Conservation (phyloP, 1,140 invertebrate genomes). For the Varroa destructor region DNA sequence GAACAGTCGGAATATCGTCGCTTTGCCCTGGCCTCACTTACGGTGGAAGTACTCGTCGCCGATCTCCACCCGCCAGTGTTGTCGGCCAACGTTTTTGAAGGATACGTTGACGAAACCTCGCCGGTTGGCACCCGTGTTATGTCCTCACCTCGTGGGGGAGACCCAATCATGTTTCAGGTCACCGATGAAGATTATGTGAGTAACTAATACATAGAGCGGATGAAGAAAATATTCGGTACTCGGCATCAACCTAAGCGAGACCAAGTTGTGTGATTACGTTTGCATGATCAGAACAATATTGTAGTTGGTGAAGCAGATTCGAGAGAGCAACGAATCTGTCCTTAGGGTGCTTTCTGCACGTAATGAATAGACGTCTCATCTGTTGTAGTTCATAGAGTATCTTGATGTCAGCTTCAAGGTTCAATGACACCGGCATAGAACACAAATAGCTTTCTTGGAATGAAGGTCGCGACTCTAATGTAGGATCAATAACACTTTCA, state of each 20-base stretch:
- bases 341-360: no score
- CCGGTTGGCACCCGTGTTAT: constrained; percentile 64
- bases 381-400: no score
- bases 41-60: constrained; percentile 63
- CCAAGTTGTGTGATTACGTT: background rate
- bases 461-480: no score
- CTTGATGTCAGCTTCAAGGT: no score
- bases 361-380: no score
- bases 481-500: constrained; percentile 40
- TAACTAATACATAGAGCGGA: constrained; percentile 30
- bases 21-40: constrained; percentile 64
- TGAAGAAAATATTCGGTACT: no score
- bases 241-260: no score
- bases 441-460: no score
- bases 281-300: background rate
- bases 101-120: constrained; percentile 69
- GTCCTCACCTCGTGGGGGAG: constrained; percentile 41
- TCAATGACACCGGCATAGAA: no score
- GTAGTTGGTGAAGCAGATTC: no score
- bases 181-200: constrained; percentile 66
- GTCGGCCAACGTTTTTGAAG: constrained; percentile 54
- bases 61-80: constrained; percentile 70
- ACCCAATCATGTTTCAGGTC: constrained; percentile 56
- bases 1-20: constrained; percentile 60
- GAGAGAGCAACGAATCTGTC: no score